These are phyloP conservation scores for Barnardius zonarius DNA, from an alignment of 2,113 vertebrate species.

Conservation along the genomic window DNA sequence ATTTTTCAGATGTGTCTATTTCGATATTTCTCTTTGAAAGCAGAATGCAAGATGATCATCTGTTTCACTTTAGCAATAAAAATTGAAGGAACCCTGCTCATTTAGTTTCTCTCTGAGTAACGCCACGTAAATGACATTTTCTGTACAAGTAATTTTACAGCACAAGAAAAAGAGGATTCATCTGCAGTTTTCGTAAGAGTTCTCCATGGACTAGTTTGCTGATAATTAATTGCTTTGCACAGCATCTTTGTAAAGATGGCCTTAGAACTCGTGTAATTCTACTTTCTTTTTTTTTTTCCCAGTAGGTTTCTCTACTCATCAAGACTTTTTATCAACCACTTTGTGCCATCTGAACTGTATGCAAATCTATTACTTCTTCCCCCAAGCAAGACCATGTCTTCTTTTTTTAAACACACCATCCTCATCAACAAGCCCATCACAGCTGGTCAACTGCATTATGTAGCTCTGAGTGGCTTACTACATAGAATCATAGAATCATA, in stretches of 20 bases:
- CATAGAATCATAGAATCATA: too few species aligned
- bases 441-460: background rate
- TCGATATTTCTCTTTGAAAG: background rate
- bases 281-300: background rate
- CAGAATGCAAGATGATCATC: background rate
- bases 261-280: background rate
- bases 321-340: background rate
- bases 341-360: background rate
- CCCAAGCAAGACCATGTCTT: background rate
- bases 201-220: background rate
- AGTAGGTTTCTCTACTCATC: background rate
- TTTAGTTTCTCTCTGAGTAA: background rate
- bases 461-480: background rate
- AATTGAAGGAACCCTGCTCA: background rate
- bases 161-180: background rate
- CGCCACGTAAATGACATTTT: background rate
- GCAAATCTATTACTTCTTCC: background rate
- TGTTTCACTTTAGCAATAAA: background rate
- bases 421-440: background rate
- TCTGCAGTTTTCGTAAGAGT: background rate
- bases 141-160: background rate
- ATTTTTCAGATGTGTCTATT: background rate
- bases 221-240: background rate
- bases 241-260: background rate
- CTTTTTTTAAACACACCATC: background rate